Evolutionary conservation across 2,888 invertebrate genomes (phyloP).

Genomic region (Dasypogon diadema): DNA sequence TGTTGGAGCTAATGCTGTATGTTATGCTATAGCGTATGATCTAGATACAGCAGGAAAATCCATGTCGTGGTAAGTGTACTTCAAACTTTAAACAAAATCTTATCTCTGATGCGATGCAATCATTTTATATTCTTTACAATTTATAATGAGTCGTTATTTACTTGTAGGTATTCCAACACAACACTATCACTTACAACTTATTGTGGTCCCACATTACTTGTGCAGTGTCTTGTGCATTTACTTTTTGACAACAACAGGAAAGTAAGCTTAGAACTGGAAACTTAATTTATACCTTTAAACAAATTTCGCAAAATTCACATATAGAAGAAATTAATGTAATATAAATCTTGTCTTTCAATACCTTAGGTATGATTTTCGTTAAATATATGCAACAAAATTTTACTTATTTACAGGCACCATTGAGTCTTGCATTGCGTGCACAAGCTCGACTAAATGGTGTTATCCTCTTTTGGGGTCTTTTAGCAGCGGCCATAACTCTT

Average conservation of each 20-base stretch:
- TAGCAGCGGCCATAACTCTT: conserved; percentile 61
- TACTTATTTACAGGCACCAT: conserved; percentile 61
- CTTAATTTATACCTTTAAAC: background rate
- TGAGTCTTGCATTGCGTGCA: conserved; percentile 62
- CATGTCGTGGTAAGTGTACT: conserved; percentile 62
- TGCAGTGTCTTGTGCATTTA: conserved; percentile 60
- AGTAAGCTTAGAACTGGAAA: conserved; percentile 54
- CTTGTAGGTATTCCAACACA: conserved; percentile 60
- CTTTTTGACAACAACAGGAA: conserved; percentile 60
- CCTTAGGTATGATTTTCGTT: too few species aligned
- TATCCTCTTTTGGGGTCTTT: conserved; percentile 61
- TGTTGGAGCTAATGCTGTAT: conserved; percentile 59
- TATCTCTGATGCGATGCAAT: too few species aligned
- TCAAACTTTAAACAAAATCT: too few species aligned
- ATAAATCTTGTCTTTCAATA: too few species aligned
- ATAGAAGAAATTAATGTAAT: too few species aligned
- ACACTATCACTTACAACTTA: conserved; percentile 61
- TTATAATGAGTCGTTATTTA: too few species aligned
- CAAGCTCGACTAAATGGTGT: conserved; percentile 63
- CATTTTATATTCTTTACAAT: too few species aligned
- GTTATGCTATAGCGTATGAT: conserved; percentile 62
- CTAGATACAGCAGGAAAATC: conserved; percentile 61
- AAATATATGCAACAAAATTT: too few species aligned
- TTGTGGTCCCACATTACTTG: conserved; percentile 60
- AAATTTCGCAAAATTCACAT: too few species aligned